Base-by-base conservation (phyloP, 1,140 invertebrate species). In the Anastrepha ludens region DNA sequence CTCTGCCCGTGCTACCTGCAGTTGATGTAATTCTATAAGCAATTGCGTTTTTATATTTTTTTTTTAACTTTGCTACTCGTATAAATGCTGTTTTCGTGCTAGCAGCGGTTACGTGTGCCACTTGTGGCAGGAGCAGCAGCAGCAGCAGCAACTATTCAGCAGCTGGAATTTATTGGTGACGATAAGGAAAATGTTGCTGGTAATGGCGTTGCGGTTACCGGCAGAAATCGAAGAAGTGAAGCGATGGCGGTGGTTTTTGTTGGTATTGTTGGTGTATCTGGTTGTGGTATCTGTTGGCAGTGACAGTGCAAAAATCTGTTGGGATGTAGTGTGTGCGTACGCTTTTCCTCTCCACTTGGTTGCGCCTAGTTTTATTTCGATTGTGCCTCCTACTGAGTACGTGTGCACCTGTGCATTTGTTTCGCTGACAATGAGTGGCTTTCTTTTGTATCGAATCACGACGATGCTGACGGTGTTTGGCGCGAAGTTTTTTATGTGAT, bases 401-500 rank as follows among this genome's bases (percentile, higher is more conserved):
- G 11, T 7, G 15, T 81, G n/a, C 74, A 81, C 74, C 74, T 81
- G 74, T 55, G 74, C 47, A n/a, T 55, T 7, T 55, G 74, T 2
- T 15, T 81, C 74, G 47, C 3, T 81, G 44, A n/a, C 41, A 44
- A 9, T 74, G 70, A 4, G 65, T 2, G 41, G 41, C 47, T 50
- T 74, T n/a, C 70, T 81, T 81, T 55, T 81, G 74, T 81, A 81
- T 81, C 74, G 55, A 81, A 81, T 81, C 74, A 81, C 74, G 74
- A 81, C 9, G 60, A 62, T 1, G 74, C 15, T 55, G n/a, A 41
- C 74, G 50, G 47, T 81, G 74, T 58, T 81, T 58, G 74, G 74
- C 74, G 74, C 74, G 74, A 55, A 3, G 11, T 55, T 58, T 29
- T 29, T 50, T 29, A 50, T 47, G 39, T 29, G 67, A 47, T 47